Evolutionary conservation across 2,797 vertebrate genomes (phyloP), one percentile per base, ranked within the genome.

Genomic region (Momotus momota): DNA sequence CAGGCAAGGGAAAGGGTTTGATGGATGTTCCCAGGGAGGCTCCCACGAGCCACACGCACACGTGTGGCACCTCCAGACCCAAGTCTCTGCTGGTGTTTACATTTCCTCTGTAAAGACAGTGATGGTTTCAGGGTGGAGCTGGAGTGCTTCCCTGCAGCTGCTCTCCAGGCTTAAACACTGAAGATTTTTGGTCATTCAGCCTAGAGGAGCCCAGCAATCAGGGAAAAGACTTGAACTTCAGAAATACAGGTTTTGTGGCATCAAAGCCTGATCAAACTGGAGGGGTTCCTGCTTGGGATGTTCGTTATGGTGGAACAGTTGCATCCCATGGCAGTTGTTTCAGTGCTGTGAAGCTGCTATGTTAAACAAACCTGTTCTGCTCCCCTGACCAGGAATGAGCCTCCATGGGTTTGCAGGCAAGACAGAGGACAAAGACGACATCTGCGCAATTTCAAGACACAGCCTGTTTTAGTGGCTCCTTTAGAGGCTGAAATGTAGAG

Each of bases 121-220:
- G 51, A 92, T 74, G 86, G 88, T 87, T 96, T 95, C 78, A 88
- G 93, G 92, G 83, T 82, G 93, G 92, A 94, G 86, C 64, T 95
- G 73, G 88, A 94, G 90, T 67, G 75, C n/a, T 90, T 94, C 91
- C 90, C 84, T 82, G 92, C 94, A 97, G 93, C 93, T 96, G 93
- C 72, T 94, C 84, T 82, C 61, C n/a, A 81, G 54, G 57, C 88
- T 94, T 78, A 89, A 89, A 87, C 73, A 74, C 26, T 55, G 81
- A 69, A 89, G 43, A 90, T 62, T 92, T 85, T 85, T 0, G 4
- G 67, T 84, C n/a, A 41, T 40, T 54, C 8, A 12, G 38, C 33
- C 70, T 88, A 66, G 16, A 93, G 57, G 55, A 91, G 27, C 45
- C 80, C 2, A 3, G 65, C 33, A 90, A n/a, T 48, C 70, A 75